A percentile compares a stretch with the other conserved stretches of the same genome.
phyloP scores from a whole-genome alignment of 2,888 invertebrate species.

The Ectemnius continuus region DNA sequence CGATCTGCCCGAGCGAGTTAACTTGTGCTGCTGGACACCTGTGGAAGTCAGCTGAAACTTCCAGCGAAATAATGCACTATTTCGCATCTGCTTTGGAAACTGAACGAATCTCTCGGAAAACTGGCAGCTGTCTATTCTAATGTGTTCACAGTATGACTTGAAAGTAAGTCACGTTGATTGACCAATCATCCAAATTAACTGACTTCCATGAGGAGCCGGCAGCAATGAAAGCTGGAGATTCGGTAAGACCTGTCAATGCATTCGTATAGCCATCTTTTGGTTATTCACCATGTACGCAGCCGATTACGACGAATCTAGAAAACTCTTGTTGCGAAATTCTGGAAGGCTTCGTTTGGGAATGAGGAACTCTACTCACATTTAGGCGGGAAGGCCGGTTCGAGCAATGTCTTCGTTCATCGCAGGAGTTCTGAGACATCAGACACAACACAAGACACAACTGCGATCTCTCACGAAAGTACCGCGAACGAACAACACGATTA shows the following conservation, averaged over 20 bases:
- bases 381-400: constrained; percentile 22
- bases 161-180: no score
- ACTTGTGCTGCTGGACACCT: constrained; percentile 16
- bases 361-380: constrained; percentile 9
- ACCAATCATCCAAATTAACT: no score
- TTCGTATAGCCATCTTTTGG: constrained; percentile 32
- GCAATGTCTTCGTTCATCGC: neutral
- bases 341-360: constrained; percentile 38
- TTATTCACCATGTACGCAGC: constrained; percentile 27
- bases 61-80: neutral
- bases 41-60: constrained; percentile 13
- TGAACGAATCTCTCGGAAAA: no score
- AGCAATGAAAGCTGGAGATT: constrained; percentile 13
- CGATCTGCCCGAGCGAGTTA: constrained; percentile 41
- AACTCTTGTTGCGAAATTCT: constrained; percentile 19
- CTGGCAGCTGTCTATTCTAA: no score
- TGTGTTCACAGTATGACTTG: no score
- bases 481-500: no score
- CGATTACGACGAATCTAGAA: constrained; percentile 32
- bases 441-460: no score
- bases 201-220: constrained; percentile 10
- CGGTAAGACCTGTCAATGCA: constrained; percentile 22
- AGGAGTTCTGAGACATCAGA: no score
- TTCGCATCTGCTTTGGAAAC: no score
- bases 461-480: no score